phyloP scores from a whole-genome alignment of 2,113 vertebrate genomes.

The Athene noctua region DNA sequence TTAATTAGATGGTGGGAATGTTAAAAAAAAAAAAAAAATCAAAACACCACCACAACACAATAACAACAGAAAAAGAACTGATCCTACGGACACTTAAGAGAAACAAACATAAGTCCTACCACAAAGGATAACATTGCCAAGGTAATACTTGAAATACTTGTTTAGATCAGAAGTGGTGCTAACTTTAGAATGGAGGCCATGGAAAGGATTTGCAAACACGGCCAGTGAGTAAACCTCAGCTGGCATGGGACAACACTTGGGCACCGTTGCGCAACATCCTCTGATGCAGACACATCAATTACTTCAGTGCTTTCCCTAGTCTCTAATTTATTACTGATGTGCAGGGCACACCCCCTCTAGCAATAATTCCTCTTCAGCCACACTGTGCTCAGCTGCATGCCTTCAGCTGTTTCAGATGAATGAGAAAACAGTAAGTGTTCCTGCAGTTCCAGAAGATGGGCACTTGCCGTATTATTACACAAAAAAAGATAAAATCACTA shows the following conservation, averaged over 20 bases:
- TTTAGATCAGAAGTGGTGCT: background rate
- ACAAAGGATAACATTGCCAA: background rate
- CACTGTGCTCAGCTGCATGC: background rate
- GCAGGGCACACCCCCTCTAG: background rate
- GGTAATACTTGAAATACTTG: background rate
- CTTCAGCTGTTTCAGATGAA: background rate
- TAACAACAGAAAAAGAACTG: background rate
- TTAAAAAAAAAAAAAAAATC: background rate
- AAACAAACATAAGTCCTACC: background rate
- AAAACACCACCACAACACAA: background rate
- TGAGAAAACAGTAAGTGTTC: background rate
- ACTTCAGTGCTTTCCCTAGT: background rate
- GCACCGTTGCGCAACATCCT: background rate
- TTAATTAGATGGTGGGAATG: background rate
- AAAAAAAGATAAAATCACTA: background rate
- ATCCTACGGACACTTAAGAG: background rate
- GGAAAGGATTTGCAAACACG: background rate
- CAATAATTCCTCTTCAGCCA: background rate
- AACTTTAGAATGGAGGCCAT: background rate
- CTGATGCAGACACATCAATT: background rate
- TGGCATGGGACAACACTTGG: background rate
- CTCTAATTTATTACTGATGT: background rate
- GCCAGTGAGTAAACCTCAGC: background rate
- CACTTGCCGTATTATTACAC: background rate
- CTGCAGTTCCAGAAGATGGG: background rate